phyloP scores from a whole-genome alignment of 2,888 invertebrate genomes.

The Therioaphis trifolii region DNA sequence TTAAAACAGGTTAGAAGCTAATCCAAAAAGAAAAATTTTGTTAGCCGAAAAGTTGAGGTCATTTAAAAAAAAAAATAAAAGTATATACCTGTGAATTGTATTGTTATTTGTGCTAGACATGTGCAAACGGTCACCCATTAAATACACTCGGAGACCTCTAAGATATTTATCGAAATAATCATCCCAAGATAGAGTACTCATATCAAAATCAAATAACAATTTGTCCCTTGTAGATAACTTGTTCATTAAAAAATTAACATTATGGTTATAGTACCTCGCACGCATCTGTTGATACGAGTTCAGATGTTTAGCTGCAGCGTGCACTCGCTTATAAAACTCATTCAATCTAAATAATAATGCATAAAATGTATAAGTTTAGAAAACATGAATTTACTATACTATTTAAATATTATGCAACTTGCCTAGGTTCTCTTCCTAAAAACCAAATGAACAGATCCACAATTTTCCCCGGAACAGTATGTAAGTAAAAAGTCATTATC shows the following conservation, averaged over 20 bases:
- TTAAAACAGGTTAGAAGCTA: too few species aligned
- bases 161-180: slow-evolving; percentile 78
- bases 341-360: slow-evolving; percentile 19
- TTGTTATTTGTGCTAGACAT: slow-evolving; percentile 22
- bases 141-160: slow-evolving; percentile 80
- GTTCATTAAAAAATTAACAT: slow-evolving; percentile 36
- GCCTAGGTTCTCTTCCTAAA: slow-evolving; percentile 34
- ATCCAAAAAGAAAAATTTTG: too few species aligned
- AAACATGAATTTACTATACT: too few species aligned
- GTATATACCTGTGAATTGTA: slow-evolving; percentile 18
- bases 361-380: too few species aligned
- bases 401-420: neutral
- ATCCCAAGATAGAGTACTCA: slow-evolving; percentile 81
- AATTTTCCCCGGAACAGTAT: slow-evolving; percentile 46
- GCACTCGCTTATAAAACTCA: slow-evolving; percentile 52
- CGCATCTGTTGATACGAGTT: slow-evolving; percentile 41
- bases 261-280: slow-evolving; percentile 25
- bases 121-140: slow-evolving; percentile 68
- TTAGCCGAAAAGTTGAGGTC: too few species aligned
- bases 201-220: slow-evolving; percentile 79
- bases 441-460: slow-evolving; percentile 36
- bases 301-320: slow-evolving; percentile 34
- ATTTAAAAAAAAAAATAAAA: too few species aligned
- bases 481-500: slow-evolving; percentile 25
- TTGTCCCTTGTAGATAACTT: slow-evolving; percentile 73